Conservation (phyloP, 2,797 vertebrate species). For the Chanos chanos region DNA sequence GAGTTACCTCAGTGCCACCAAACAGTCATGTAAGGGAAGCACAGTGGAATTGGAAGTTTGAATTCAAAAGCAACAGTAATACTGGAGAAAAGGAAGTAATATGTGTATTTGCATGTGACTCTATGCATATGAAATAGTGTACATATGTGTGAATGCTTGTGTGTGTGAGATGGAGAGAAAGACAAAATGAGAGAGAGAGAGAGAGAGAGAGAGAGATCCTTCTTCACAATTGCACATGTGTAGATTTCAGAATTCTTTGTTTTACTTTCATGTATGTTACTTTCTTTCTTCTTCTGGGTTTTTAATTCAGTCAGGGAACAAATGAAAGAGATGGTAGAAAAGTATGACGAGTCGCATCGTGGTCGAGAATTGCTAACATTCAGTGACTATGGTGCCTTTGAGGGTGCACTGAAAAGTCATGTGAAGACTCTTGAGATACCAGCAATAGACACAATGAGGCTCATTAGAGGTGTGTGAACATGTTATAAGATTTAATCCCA, state of each 20-base stretch:
- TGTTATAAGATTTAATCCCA: no score
- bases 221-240: no score
- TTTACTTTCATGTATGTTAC: not conserved
- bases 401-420: conserved; percentile 3
- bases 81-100: no score
- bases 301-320: conserved; percentile 7
- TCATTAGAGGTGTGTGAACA: conserved; percentile 8
- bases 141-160: no score
- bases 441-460: conserved; percentile 7
- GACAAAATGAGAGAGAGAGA: no score
- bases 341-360: conserved; percentile 24
- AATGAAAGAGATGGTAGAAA: conserved; percentile 1
- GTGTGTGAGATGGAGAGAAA: no score
- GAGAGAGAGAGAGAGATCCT: no score
- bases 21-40: conserved; percentile 5
- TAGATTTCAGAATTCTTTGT: no score
- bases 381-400: conserved; percentile 2
- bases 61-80: no score
- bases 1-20: not conserved
- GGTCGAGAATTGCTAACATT: conserved; percentile 25
- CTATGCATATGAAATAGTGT: no score
- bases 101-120: no score
- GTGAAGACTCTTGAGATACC: conserved; percentile 24
- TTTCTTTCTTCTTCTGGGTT: not conserved
- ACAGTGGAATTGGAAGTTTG: no score